Base-by-base conservation (phyloP, 1,140 invertebrate species). In the Caenorhabditis remanei region DNA sequence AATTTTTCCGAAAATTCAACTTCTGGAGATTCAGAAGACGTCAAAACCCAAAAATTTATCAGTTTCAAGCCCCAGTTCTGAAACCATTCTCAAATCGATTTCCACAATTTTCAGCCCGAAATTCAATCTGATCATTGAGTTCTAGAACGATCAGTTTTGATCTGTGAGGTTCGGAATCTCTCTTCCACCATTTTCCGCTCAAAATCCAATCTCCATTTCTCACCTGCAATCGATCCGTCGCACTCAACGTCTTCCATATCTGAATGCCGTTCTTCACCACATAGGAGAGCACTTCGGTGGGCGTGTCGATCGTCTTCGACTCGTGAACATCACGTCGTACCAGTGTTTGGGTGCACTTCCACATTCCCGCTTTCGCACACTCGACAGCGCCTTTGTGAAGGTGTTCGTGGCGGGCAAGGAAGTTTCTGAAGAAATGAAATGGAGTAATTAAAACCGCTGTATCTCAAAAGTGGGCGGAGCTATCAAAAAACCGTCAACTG, bases 221-320 rank as follows among this genome's bases (percentile, higher is more conserved):
- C 9, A 85, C 84, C 43, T 85, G 85, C 21, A 67, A 56, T 9
- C 85, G 21, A 50, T 71, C 50, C 19, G 63, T 85, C 16, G 63
- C 16, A 24, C 79, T 67, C 6, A 40, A 14, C 6, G 9, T 11
- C 3, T 65, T 48, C 48, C 63, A 85, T 5, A 71, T 65, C 4
- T 85, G 41, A 32, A 43, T 75, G 2, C 85, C 65, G 79, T 85
- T 53, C 43, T 85, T 85, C 46, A 85, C 50, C 16, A 85, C 58
- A n/a, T 75, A 79, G 0, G 24, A 40, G 4, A 85, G 24, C 14
- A 85, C 85, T 79, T 79, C 71, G 24, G 71, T 79, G 7, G 71
- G 41, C 24, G 71, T 53, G 24, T 24, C 21, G 14, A 79, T 79
- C 14, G 85, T 40, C 19, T 55, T 55, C 32, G 85, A 55, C 19